Evolutionary conservation across 2,113 vertebrate species (phyloP), one percentile per base, ranked within the genome.

Genomic region (Calypte anna): DNA sequence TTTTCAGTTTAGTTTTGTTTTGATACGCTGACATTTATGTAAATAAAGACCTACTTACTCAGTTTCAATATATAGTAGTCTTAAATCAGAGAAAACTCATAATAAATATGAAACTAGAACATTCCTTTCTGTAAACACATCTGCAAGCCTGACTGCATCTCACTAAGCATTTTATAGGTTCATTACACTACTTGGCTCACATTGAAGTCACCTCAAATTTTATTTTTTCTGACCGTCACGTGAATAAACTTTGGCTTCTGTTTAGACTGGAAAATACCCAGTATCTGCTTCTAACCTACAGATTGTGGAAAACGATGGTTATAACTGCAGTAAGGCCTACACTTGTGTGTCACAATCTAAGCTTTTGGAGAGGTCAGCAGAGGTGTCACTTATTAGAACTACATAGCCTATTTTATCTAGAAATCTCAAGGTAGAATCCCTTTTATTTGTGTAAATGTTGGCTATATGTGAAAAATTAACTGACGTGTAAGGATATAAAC

Each of bases 141-240:
- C 96, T 97, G 93, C 93, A 98, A 97, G 96, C 97, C 82, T 97
- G 95, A 97, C 80, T 98, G 97, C 95, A 96, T 98, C 88, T 96
- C 97, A 97, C 94, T 97, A 96, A 97, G 94, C 96, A 96, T 98
- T 98, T 98, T 97, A 97, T 97, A 96, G 97, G 87, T 97, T 97
- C 94, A 98, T 98, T 98, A 97, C 91, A 78, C 72, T 82, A 95
- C 88, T 97, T 97, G 97, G 95, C 96, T 98, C 97, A 98, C 97
- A 97, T 96, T 98, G 97, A 97, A 97, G 91, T 97, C 97, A 97
- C 97, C 97, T 98, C 96, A 97, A 70, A 90, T 96, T 97, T 98
- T 97, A 96, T 91, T 94, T 96, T 95, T 94, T 66, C 77, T 94
- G 94, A 46, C 50, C 74, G 48, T 74, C 68, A 62, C 96, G 85